Evolutionary conservation across 2,888 invertebrate species (phyloP).

Genomic region (Oeneis ivallda): DNA sequence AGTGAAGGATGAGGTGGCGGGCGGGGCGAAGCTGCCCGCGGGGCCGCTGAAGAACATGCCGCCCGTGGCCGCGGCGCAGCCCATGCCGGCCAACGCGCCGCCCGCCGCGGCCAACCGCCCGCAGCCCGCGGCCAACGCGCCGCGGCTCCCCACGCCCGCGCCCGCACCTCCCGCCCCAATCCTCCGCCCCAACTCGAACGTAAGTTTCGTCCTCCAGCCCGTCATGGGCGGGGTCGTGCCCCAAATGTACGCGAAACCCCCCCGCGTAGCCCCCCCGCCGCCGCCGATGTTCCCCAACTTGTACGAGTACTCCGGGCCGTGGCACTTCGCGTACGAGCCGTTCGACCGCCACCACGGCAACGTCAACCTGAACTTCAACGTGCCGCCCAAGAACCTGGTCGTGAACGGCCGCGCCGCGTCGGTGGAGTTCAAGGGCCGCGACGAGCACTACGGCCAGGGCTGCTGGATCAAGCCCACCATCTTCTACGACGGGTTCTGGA

Average conservation of each 20-base stretch:
- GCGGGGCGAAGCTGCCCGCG: constrained; percentile 41
- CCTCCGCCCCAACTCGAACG: constrained; percentile 61
- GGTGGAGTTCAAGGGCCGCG: constrained; percentile 55
- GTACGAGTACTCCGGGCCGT: constrained; percentile 67
- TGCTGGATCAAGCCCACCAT: constrained; percentile 79
- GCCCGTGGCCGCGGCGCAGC: constrained; percentile 51
- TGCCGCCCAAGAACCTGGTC: constrained; percentile 70
- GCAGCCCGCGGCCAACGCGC: constrained; percentile 36
- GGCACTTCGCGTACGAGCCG: constrained; percentile 73
- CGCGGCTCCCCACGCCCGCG: constrained; percentile 36
- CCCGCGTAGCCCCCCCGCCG: constrained; percentile 46
- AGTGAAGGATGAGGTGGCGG: constrained; percentile 43
- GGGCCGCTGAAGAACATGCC: constrained; percentile 44
- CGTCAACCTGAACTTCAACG: constrained; percentile 69
- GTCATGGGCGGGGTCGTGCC: constrained; percentile 60
- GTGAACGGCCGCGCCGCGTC: constrained; percentile 60
- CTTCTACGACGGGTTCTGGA: constrained; percentile 79
- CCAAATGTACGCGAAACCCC: constrained; percentile 50
- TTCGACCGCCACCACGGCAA: constrained; percentile 63
- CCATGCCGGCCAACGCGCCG: constrained; percentile 46
- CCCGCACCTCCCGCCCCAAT: constrained; percentile 43
- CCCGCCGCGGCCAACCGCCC: constrained; percentile 40
- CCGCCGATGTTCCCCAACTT: constrained; percentile 63
- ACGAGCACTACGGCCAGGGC: constrained; percentile 58
- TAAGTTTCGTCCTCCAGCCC: constrained; percentile 72